phyloP scores from a whole-genome alignment of 2,113 vertebrate genomes.

The Chiloscyllium plagiosum region DNA sequence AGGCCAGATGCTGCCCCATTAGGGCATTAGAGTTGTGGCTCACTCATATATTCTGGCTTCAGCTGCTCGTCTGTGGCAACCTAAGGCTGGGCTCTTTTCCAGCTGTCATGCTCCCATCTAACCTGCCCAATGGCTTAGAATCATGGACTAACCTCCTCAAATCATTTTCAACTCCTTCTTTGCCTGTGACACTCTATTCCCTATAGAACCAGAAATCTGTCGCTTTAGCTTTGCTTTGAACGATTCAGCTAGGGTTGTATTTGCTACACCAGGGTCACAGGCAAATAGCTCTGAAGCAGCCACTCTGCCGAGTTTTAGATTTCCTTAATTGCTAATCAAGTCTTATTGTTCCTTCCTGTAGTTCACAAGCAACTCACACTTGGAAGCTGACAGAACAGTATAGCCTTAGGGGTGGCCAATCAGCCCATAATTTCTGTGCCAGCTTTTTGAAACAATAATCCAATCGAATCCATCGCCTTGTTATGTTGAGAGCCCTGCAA shows the following conservation, averaged over 20 bases:
- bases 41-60: conserved; percentile 24
- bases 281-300: background rate
- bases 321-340: background rate
- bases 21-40: background rate
- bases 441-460: background rate
- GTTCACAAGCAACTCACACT: background rate
- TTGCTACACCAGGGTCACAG: background rate
- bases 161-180: background rate
- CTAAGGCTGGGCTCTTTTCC: background rate
- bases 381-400: background rate
- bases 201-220: background rate
- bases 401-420: too few species aligned
- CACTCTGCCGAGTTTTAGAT: background rate
- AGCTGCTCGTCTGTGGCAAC: background rate
- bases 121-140: background rate
- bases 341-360: background rate
- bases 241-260: background rate
- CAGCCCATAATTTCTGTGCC: background rate
- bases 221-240: background rate
- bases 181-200: background rate
- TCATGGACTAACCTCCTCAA: background rate
- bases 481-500: background rate
- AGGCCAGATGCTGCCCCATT: conserved; percentile 13
- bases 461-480: background rate
- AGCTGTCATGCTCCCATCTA: background rate